Conservation (phyloP, 2,797 vertebrate genomes). For the Dendrocincla tyrannina region DNA sequence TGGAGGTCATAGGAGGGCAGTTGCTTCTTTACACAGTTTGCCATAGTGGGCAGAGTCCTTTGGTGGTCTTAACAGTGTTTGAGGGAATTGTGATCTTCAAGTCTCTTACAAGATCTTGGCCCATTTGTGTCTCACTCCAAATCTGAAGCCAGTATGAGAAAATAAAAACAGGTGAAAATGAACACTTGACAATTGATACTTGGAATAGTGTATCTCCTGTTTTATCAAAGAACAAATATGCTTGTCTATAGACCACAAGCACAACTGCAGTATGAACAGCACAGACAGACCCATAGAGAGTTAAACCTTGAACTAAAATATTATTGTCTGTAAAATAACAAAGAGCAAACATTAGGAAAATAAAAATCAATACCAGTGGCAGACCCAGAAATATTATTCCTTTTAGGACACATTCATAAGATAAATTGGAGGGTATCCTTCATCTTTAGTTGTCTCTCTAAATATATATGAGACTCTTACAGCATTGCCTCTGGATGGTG, state of each 20-base stretch:
- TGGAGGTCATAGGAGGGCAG: background rate
- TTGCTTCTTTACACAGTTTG: background rate
- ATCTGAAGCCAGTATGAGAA: background rate
- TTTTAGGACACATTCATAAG: background rate
- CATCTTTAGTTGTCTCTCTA: background rate
- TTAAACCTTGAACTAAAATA: background rate
- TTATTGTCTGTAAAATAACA: background rate
- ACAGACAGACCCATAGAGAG: background rate
- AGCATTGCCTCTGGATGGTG: background rate
- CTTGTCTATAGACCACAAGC: background rate
- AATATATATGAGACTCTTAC: background rate
- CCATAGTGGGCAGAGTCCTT: background rate
- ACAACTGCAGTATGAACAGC: background rate
- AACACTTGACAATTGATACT: background rate
- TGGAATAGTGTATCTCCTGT: background rate
- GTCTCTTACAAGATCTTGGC: background rate
- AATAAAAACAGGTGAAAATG: background rate
- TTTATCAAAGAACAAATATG: background rate
- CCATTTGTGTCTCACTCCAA: background rate
- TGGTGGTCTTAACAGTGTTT: background rate
- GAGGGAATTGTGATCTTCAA: background rate
- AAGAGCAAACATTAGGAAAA: background rate
- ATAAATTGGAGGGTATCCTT: background rate
- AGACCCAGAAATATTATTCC: background rate
- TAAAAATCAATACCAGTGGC: background rate